phyloP scores from a whole-genome alignment of 2,888 invertebrate genomes.

The Leptinotarsa tumamoca region DNA sequence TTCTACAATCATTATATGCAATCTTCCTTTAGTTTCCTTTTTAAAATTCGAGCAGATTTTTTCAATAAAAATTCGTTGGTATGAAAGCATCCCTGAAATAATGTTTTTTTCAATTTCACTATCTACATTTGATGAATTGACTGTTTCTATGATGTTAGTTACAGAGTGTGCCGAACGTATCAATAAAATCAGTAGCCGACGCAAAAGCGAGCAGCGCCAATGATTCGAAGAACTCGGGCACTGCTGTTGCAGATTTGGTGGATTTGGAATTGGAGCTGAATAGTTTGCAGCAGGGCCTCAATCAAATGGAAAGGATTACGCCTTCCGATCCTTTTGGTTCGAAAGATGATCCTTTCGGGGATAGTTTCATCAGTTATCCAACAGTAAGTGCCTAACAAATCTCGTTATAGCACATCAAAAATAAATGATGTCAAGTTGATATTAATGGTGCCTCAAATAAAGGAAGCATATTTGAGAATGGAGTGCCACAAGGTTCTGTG shows the following conservation, averaged over 20 bases:
- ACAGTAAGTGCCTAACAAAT: constrained; percentile 45
- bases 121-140: constrained; percentile 10
- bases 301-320: constrained; percentile 89
- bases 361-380: constrained; percentile 74
- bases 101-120: neutral
- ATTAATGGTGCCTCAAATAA: too few species aligned
- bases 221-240: constrained; percentile 54
- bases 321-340: constrained; percentile 76
- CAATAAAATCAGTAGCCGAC: constrained; percentile 53
- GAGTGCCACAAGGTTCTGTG: too few species aligned
- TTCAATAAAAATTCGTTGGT: too few species aligned
- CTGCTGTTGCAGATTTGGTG: constrained; percentile 85
- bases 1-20: too few species aligned
- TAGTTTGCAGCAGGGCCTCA: constrained; percentile 86
- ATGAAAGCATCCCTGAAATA: too few species aligned
- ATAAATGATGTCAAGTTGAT: too few species aligned
- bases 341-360: constrained; percentile 79
- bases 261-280: constrained; percentile 89
- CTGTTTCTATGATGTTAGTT: constrained; percentile 40
- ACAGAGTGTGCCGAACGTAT: constrained; percentile 54
- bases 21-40: too few species aligned
- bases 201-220: constrained; percentile 48
- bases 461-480: too few species aligned
- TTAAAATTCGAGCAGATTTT: too few species aligned
- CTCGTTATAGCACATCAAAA: neutral